Base-by-base conservation (phyloP, 2,113 vertebrate species). In the Rissa tridactyla region DNA sequence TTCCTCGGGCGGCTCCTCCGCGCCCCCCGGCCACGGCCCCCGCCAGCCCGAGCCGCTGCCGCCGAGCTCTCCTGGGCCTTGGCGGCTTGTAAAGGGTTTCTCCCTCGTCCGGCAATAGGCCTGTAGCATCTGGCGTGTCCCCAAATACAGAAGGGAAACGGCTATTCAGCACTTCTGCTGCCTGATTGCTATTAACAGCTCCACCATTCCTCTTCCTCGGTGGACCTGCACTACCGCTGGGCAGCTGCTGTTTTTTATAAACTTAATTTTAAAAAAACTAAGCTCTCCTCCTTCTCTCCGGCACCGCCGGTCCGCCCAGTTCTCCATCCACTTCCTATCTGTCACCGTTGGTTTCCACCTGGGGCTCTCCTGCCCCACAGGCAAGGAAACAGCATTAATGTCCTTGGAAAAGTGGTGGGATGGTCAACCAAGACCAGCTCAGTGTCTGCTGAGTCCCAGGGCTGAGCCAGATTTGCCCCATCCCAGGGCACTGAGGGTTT, bases 131-230 rank as follows among this genome's bases (percentile, higher is more conserved):
- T 96, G 95, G 95, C 94, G 3, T 87, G 85, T 85, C 96, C 96
- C 95, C 96, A 96, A 94, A 96, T 90, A 69, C 91, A 94, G 95
- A 96, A 96, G 95, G 96, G 96, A 95, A 96, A 96, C 4, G 14
- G 94, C 96, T 96, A 96, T 94, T 97, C 96, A 97, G 96, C 96
- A 95, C 87, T 97, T 97, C 95, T 96, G 79, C 84, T 91, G 96
- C 94, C 93, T 93, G 93, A 95, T 95, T 64, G 81, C 94, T 91
- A 85, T 91, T 92, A 94, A 92, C 94, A 96, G 92, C 92, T 92
- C 94, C 72, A 57, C 93, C 66, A 49, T 82, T 85, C 84, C 94
- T 40, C 81, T 65, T 87, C 89, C 89, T 79, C 19, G 0, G 52
- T 72, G 87, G 89, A 96, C 90, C 81, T 2, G 0, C 82, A 60